These are phyloP conservation scores for Zoanthus sociatus DNA, from an alignment of 92 coral and sea anemone species.

Conservation along the genomic window DNA sequence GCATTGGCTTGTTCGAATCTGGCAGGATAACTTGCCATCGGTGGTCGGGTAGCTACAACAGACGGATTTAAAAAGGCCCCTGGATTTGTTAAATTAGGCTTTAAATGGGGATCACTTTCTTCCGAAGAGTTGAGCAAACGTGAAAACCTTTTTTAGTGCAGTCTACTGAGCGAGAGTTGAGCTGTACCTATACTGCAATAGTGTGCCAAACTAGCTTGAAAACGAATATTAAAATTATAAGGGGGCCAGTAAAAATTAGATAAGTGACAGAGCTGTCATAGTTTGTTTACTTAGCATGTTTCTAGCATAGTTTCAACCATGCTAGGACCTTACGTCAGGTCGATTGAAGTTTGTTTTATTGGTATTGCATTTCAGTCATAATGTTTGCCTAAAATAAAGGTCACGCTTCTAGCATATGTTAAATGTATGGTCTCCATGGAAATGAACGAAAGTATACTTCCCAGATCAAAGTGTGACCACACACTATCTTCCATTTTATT, in stretches of 20 bases:
- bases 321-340: constrained; percentile 14
- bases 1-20: background rate
- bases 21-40: constrained; percentile 22
- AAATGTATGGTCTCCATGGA: background rate
- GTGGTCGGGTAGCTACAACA: background rate
- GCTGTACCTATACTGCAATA: constrained; percentile 9
- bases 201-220: background rate
- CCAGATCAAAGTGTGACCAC: constrained; percentile 1
- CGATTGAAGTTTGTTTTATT: constrained; percentile 11
- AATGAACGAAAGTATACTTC: constrained; percentile 2
- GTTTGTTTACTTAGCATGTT: constrained; percentile 5
- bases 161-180: constrained; percentile 7
- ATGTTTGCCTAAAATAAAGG: background rate
- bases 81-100: background rate
- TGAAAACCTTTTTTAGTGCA: constrained; percentile 13
- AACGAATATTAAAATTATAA: background rate
- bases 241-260: background rate
- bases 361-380: background rate
- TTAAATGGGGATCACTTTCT: background rate
- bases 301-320: constrained; percentile 14
- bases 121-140: background rate
- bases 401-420: background rate
- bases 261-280: constrained; percentile 7
- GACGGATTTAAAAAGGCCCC: constrained; percentile 13
- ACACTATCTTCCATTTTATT: background rate